Conservation (phyloP, 2,888 invertebrate genomes). For the Hoplodrina ambigua region DNA sequence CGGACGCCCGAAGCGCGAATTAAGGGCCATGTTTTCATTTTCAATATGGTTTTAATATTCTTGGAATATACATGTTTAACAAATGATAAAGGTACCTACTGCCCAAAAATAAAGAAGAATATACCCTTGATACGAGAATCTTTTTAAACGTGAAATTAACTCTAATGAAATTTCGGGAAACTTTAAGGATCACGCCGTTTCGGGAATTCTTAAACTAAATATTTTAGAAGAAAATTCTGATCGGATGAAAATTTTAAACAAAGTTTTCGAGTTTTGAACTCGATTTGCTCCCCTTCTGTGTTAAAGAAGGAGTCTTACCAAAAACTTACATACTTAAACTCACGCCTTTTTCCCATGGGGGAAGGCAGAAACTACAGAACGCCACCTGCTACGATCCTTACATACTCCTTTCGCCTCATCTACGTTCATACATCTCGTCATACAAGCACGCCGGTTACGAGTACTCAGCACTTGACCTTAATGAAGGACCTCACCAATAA, state of each 20-base stretch:
- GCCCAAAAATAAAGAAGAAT: not conserved
- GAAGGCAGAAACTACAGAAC: too few species aligned
- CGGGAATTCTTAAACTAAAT: constrained; percentile 50
- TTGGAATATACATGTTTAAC: not conserved
- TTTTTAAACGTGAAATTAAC: constrained; percentile 31
- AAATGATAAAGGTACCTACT: not conserved
- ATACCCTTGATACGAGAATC: not conserved
- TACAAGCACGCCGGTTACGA: too few species aligned
- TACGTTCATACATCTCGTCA: too few species aligned
- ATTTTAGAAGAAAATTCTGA: constrained; percentile 52
- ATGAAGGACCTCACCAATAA: too few species aligned
- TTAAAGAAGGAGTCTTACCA: constrained; percentile 18
- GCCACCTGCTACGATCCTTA: too few species aligned
- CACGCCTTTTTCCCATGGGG: too few species aligned
- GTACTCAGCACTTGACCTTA: too few species aligned
- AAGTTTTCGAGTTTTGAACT: constrained; percentile 33
- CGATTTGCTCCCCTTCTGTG: constrained; percentile 21
- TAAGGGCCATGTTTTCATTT: constrained; percentile 13
- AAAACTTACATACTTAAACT: too few species aligned
- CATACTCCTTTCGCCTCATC: too few species aligned
- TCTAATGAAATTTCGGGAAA: constrained; percentile 40
- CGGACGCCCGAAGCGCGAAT: not conserved
- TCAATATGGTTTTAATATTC: not conserved
- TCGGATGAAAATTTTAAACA: constrained; percentile 53
- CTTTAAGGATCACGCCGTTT: constrained; percentile 34